These are phyloP conservation scores for Eristalis intricaria DNA, from an alignment of 2,888 invertebrate genomes.

Conservation along the genomic window DNA sequence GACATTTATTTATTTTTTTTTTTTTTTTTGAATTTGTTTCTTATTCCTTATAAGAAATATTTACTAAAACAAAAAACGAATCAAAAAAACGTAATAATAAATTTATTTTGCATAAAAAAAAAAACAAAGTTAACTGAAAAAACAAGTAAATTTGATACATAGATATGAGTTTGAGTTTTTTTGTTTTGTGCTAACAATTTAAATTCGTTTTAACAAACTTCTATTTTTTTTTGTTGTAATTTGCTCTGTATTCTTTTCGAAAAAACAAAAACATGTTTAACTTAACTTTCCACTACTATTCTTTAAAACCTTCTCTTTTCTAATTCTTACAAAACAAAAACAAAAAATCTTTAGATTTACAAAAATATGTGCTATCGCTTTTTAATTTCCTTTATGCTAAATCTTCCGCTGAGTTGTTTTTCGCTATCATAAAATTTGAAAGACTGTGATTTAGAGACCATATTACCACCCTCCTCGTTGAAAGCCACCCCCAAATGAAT, in stretches of 20 bases:
- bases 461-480: not conserved
- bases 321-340: constrained; percentile 2
- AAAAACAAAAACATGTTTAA: not conserved
- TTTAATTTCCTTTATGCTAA: constrained; percentile 33
- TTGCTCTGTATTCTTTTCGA: constrained; percentile 14
- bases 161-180: constrained; percentile 6
- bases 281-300: constrained; percentile 40
- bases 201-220: constrained; percentile 20
- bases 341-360: not conserved
- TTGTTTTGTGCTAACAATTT: constrained; percentile 45
- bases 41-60: constrained; percentile 14
- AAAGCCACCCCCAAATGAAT: not conserved
- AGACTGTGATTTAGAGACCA: constrained; percentile 5
- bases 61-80: constrained; percentile 52
- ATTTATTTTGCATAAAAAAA: not conserved
- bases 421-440: not conserved
- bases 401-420: constrained; percentile 3
- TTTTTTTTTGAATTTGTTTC: constrained; percentile 1
- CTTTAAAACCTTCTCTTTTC: not conserved
- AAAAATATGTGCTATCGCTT: constrained; percentile 35
- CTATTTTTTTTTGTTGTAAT: constrained; percentile 44
- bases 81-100: not conserved
- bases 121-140: no score
- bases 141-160: not conserved
- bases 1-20: constrained; percentile 45